These are phyloP conservation scores for Pheosia gnoma DNA, from an alignment of 2,888 invertebrate genomes.

Conservation along the genomic window DNA sequence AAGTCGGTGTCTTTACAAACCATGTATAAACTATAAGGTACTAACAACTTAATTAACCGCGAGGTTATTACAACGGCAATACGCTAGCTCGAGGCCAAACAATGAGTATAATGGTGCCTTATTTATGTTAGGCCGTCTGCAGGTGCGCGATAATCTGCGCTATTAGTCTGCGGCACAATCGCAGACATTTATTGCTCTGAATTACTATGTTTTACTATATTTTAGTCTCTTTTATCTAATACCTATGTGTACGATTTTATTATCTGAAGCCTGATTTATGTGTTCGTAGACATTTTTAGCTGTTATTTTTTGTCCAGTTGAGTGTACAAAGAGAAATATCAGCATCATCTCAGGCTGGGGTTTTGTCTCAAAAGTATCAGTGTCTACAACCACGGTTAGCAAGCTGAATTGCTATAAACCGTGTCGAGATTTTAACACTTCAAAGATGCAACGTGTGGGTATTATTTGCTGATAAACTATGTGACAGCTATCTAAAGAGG, in stretches of 20 bases:
- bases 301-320: neutral
- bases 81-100: slow-evolving; percentile 1
- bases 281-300: neutral
- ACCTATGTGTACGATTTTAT: neutral
- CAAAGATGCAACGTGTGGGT: neutral
- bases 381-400: no score
- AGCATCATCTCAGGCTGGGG: no score
- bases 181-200: neutral
- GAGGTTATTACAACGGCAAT: neutral
- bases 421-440: neutral
- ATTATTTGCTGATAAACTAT: neutral
- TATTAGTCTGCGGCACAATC: neutral
- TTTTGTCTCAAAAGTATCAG: no score
- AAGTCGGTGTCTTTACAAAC: neutral
- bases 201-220: neutral
- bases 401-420: neutral
- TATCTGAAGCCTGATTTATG: neutral
- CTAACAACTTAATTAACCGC: neutral
- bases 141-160: slow-evolving; percentile 3
- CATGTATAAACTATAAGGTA: neutral
- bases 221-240: no score
- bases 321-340: no score
- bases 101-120: slow-evolving; percentile 1
- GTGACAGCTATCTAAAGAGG: neutral
- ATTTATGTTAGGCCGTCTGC: slow-evolving; percentile 5